Conservation (phyloP, 2,797 vertebrate species). For the Arremon brunneinucha region DNA sequence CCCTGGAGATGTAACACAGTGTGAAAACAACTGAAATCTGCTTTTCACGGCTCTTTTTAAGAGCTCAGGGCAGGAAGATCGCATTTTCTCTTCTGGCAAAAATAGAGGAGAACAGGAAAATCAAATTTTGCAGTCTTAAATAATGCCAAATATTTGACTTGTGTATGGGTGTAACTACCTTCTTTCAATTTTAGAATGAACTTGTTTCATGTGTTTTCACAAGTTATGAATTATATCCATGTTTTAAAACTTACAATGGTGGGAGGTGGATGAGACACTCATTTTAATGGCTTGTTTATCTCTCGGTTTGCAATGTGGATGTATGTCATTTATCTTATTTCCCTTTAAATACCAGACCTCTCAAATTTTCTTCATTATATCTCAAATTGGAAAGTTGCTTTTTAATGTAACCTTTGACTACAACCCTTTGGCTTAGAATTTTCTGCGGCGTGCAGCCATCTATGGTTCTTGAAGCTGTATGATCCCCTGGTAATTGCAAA, state of each 20-base stretch:
- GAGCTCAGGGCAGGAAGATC: background rate
- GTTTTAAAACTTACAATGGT: background rate
- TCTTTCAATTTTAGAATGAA: background rate
- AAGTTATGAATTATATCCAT: background rate
- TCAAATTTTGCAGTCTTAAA: background rate
- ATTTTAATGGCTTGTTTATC: background rate
- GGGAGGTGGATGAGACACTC: background rate
- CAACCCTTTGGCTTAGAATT: constrained; percentile 12
- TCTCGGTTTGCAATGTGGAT: background rate
- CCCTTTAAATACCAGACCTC: background rate
- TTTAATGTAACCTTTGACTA: background rate
- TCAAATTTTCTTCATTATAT: background rate
- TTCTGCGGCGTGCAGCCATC: background rate
- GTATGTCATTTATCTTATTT: background rate
- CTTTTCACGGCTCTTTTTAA: background rate
- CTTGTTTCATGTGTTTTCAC: background rate
- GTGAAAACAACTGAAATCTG: background rate
- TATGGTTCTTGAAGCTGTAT: background rate
- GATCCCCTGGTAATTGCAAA: constrained; percentile 33
- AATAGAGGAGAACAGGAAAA: background rate
- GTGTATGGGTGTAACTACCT: rapidly evolving
- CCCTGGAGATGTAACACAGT: background rate
- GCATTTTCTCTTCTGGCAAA: background rate
- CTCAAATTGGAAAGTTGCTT: background rate
- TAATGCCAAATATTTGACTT: background rate